phyloP scores from a whole-genome alignment of 2,888 invertebrate species.

The Bugula neritina region DNA sequence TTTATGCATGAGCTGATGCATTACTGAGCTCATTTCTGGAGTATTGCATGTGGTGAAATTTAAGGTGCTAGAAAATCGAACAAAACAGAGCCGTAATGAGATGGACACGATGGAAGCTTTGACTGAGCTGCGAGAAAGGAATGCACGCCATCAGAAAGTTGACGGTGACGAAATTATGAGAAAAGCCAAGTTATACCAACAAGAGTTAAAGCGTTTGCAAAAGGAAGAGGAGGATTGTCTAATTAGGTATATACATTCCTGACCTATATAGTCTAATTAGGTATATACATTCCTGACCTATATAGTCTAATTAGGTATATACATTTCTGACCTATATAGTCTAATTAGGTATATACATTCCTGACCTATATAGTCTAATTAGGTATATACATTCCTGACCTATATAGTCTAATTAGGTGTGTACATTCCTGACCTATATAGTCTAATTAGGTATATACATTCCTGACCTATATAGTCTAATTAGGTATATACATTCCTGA shows the following conservation, averaged over 20 bases:
- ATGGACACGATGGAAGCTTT: conserved; percentile 88
- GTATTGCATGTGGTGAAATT: no score
- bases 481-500: conserved; percentile 54
- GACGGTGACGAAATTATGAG: conserved; percentile 79
- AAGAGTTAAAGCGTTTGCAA: conserved; percentile 47
- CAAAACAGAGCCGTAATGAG: conserved; percentile 91
- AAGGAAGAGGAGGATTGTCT: conserved; percentile 74
- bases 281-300: no score
- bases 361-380: conserved; percentile 90
- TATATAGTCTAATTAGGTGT: no score
- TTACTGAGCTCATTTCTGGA: no score
- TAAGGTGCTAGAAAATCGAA: conserved; percentile 79
- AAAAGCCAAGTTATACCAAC: conserved; percentile 52
- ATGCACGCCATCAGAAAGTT: conserved; percentile 77
- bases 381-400: conserved; percentile 86
- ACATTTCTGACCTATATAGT: no score
- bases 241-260: conserved; percentile 68
- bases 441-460: no score
- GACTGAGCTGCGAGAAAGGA: conserved; percentile 90
- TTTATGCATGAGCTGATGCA: no score
- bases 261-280: no score
- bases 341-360: conserved; percentile 90
- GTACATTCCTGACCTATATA: no score
- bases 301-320: no score
- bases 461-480: conserved; percentile 80